Evolutionary conservation across 2,113 vertebrate species (phyloP).

Genomic region (Rhinolophus ferrumequinum): DNA sequence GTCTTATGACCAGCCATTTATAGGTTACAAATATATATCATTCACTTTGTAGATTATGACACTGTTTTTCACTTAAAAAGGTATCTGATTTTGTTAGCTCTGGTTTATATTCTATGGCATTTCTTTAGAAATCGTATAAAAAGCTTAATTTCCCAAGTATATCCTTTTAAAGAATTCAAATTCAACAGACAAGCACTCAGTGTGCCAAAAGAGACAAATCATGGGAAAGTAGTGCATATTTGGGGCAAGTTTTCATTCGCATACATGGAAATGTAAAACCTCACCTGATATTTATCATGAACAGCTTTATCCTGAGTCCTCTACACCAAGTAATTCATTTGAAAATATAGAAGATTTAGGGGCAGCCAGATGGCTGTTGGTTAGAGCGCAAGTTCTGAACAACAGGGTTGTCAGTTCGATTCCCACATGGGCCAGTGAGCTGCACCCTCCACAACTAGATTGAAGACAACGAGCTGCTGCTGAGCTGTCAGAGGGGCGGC

Average conservation of each 20-base stretch:
- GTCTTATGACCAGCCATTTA: constrained; percentile 42
- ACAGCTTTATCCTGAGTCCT: background rate
- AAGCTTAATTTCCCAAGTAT: background rate
- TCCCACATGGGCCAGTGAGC: too few relatives aligned
- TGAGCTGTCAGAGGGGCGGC: too few relatives aligned
- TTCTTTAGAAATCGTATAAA: background rate
- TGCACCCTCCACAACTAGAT: too few relatives aligned
- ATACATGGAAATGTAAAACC: background rate
- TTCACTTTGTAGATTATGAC: background rate
- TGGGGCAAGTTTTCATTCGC: background rate
- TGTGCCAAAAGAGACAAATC: background rate
- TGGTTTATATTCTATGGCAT: background rate
- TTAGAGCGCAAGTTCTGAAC: too few relatives aligned
- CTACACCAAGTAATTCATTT: background rate
- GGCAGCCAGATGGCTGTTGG: too few relatives aligned
- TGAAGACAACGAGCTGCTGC: too few relatives aligned
- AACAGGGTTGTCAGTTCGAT: too few relatives aligned
- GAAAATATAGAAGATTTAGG: background rate
- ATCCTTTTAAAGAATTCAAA: background rate
- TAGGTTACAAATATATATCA: background rate
- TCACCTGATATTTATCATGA: background rate
- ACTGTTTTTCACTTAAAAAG: background rate
- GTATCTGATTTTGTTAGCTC: background rate
- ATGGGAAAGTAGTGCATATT: background rate
- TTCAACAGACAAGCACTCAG: background rate